Evolutionary conservation across 2,113 vertebrate genomes (phyloP).

Genomic region (human): GRCh38 chr7:123391001-123391500

Average conservation of each 20-base stretch:
- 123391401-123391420: background rate
- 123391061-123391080: background rate
- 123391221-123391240: background rate
- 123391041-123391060: background rate
- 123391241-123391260: background rate
- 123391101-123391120: background rate
- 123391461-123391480: slow-evolving; percentile 10
- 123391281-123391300: background rate
- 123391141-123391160: slow-evolving; percentile 23
- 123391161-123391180: slow-evolving; percentile 13
- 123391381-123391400: background rate
- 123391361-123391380: background rate
- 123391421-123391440: background rate
- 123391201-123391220: background rate
- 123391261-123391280: background rate
- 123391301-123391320: background rate
- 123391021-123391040: background rate
- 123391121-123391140: background rate
- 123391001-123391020: background rate
- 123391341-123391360: background rate
- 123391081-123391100: background rate
- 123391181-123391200: background rate
- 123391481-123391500: background rate
- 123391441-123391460: background rate
- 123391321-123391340: background rate